Percentiles rank a stretch among this genome's conserved stretches.
Conservation (phyloP, 2,797 vertebrate genomes). For the Echeneis naucrates region DNA sequence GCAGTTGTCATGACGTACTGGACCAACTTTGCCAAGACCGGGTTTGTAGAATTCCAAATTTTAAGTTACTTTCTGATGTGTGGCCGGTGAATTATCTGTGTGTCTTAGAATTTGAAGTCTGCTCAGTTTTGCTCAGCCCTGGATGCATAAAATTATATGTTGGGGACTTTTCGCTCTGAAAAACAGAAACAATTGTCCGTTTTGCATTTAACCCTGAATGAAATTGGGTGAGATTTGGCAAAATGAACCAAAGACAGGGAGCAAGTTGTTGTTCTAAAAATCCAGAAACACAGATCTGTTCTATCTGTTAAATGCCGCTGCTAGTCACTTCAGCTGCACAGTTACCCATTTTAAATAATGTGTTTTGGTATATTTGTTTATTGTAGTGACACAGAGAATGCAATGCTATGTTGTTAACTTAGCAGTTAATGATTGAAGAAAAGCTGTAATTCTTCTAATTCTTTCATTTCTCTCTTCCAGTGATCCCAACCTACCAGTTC, state of each 20-base stretch:
- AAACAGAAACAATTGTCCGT: not conserved
- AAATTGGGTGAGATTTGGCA: not conserved
- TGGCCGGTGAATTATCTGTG: not conserved
- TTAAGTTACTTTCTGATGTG: not conserved
- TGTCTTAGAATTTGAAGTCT: not conserved
- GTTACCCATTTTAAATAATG: not conserved
- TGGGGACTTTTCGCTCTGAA: not conserved
- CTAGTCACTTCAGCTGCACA: not conserved
- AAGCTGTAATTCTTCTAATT: not conserved
- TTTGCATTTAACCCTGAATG: not conserved
- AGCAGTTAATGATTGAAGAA: not conserved
- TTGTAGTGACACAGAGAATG: not conserved
- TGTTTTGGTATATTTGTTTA: not conserved
- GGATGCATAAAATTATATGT: not conserved
- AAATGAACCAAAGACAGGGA: not conserved
- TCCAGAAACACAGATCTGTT: not conserved
- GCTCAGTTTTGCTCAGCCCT: not conserved
- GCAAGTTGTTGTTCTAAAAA: not conserved
- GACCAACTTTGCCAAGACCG: conserved; percentile 98
- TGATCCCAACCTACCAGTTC: conserved; percentile 93
- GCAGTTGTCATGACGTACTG: conserved; percentile 98
- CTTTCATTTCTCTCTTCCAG: conserved; percentile 70
- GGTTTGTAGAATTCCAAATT: conserved; percentile 76
- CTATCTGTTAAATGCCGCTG: not conserved
- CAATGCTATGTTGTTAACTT: too few relatives aligned